Conservation (phyloP, 2,797 vertebrate species). For the Crotalus adamanteus region DNA sequence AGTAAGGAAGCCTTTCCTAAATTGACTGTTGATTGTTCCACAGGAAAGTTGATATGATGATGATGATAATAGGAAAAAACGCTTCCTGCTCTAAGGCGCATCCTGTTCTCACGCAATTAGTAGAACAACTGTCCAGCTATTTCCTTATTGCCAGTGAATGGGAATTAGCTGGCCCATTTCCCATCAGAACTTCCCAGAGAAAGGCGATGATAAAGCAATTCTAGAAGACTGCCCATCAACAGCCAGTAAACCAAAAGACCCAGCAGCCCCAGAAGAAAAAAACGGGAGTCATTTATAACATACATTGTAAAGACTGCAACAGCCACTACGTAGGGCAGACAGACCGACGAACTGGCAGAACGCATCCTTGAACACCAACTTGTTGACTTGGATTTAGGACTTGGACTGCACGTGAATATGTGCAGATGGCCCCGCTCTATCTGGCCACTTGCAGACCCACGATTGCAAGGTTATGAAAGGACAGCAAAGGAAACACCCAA, state of each 20-base stretch:
- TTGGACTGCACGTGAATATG: too few relatives aligned
- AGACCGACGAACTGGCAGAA: background rate
- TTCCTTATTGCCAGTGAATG: background rate
- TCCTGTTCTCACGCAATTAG: background rate
- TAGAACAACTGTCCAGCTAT: background rate
- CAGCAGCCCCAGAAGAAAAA: background rate
- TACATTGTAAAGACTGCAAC: background rate
- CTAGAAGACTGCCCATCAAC: background rate
- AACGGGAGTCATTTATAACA: background rate
- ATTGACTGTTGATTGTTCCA: background rate
- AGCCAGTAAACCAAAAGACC: background rate
- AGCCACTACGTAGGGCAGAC: background rate
- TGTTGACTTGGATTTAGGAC: too few relatives aligned
- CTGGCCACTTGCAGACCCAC: too few relatives aligned
- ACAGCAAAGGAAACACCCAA: too few relatives aligned
- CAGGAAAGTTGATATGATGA: background rate
- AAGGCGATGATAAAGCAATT: background rate
- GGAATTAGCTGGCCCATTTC: background rate
- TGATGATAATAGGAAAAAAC: background rate
- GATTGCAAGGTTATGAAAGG: too few relatives aligned
- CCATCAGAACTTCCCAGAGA: background rate
- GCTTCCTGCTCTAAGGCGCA: background rate
- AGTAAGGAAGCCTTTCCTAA: background rate
- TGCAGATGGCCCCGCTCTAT: too few relatives aligned
- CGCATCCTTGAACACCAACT: too few relatives aligned